Evolutionary conservation across 2,113 vertebrate species (phyloP), one percentile per base, ranked within the genome.

Genomic region (Mugil cephalus): DNA sequence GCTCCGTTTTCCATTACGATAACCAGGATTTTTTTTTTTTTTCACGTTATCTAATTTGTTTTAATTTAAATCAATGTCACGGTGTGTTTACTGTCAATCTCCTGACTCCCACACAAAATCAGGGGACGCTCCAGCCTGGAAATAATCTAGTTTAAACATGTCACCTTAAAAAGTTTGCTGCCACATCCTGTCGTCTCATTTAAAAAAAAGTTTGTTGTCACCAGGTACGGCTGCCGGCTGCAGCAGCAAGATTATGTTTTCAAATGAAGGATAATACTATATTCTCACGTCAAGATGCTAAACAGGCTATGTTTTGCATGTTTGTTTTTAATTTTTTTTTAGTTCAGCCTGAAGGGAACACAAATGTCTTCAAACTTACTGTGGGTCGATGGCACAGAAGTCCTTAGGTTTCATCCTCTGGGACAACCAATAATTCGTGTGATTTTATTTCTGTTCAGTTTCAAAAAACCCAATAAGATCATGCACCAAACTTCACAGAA

Each of bases 111-210:
- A 21, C 63, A 46, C 43, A 12, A 46, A 60, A 65, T n/a, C 63
- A 48, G 46, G 24, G 35, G 17, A 4, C 4, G 39, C 52, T 39
- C 59, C 46, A 1, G 1, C 36, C 19, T 15, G 4, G 0, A 71
- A 50, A 46, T 45, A 74, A 77, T 66, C 72, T 15, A 17, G 56
- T 66, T 68, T 58, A 50, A 74, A 59, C 36, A 21, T 46, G 43
- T 63, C 59, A 45, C 4, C 47, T 48, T 55, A 19, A 64, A 76
- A 75, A 55, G 14, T 2, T 34, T 3, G 6, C 53, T 46, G 18
- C 66, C 48, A 11, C 8, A 18, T 48, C 46, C 58, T 58, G 58
- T 62, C 24, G 2, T 17, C 12, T 56, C 30, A 54, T 40, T 47
- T n/a, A 10, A 4, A 2, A 10, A 4, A 2, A 15, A 4, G 58